Base-by-base conservation (phyloP, 2,888 invertebrate species). In the Zygogramma bicolorata region DNA sequence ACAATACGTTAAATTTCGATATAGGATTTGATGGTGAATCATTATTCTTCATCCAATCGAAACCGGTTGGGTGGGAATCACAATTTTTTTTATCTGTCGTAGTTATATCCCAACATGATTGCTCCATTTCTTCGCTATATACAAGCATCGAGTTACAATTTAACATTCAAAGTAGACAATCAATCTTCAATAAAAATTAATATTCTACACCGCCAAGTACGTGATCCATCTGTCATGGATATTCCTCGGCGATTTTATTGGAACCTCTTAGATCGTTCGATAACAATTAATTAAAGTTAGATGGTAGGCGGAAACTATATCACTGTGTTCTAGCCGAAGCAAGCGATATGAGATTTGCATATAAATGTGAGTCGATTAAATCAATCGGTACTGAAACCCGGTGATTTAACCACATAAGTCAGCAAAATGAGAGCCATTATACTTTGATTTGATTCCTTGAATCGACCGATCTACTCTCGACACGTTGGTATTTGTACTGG, bases 321-420 rank as follows among this genome's bases (percentile, higher is more conserved):
- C 15, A 15, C 40, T 42, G 40, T 42, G 40, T 46, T 46, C 46
- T 46, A 46, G 46, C 46, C 20, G 22, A 22, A 20, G 18, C 20
- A 20, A 18, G 8, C 20, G 20, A 46, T 46, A 46, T 46, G 8
- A 46, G 10, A 74, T 74, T 74, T 74, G 73, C 73, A 74, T 74
- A 74, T 70, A 70, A 70, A 70, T 70, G 70, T 68, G 66, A 75
- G 67, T 75, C 75, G 70, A 75, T 70, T 70, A 46, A 46, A 7
- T 46, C 72, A 75, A 75, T 75, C 70, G 75, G 69, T 69, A 69
- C 67, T 72, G 72, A 75, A 72, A 69, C 63, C 62, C 61, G 65
- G 65, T 49, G 74, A 74, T 71, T 66, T 68, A 74, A 71, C 71
- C 74, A 61, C 69, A 46, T 46, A 46, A 46, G 46, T 46, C 46